These are phyloP conservation scores for Potamarius usumacintae DNA, from an alignment of 2,113 vertebrate genomes.

Conservation along the genomic window DNA sequence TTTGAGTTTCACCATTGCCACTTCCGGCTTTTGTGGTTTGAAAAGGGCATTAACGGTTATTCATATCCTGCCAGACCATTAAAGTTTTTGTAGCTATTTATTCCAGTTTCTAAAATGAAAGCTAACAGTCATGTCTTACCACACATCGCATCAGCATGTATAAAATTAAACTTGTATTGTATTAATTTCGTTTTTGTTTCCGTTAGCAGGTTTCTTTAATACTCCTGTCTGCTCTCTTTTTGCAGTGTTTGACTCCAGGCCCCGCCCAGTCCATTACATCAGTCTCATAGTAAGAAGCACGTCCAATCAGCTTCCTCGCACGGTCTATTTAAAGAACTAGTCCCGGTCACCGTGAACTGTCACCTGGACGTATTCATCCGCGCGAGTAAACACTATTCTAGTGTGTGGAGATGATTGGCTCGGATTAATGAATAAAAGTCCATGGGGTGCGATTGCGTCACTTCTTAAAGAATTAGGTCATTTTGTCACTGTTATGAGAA, in stretches of 20 bases:
- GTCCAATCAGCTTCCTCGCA: conserved; percentile 57
- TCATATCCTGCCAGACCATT: background rate
- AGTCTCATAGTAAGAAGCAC: conserved; percentile 16
- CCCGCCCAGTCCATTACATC: conserved; percentile 27
- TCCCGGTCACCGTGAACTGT: conserved; percentile 68
- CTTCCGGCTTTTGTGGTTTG: background rate
- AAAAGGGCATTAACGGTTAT: background rate
- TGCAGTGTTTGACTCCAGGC: background rate
- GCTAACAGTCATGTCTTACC: background rate
- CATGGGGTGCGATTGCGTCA: conserved; percentile 13
- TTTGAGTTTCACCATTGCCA: background rate
- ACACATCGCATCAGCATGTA: background rate
- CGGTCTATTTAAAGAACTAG: conserved; percentile 73
- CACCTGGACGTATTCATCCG: conserved; percentile 77
- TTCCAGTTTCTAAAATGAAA: background rate
- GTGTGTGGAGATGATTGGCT: conserved; percentile 9
- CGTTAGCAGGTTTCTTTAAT: background rate
- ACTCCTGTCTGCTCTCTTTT: background rate
- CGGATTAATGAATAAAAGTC: conserved; percentile 36
- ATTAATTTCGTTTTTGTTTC: background rate
- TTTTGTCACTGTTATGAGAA: background rate
- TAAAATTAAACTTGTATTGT: background rate
- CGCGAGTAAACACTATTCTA: conserved; percentile 69
- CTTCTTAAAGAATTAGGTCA: background rate
- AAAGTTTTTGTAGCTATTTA: background rate